Evolutionary conservation across 1,140 invertebrate species (phyloP), one percentile per base, ranked within the genome.

Genomic region (Ceratosolen solmsi): DNA sequence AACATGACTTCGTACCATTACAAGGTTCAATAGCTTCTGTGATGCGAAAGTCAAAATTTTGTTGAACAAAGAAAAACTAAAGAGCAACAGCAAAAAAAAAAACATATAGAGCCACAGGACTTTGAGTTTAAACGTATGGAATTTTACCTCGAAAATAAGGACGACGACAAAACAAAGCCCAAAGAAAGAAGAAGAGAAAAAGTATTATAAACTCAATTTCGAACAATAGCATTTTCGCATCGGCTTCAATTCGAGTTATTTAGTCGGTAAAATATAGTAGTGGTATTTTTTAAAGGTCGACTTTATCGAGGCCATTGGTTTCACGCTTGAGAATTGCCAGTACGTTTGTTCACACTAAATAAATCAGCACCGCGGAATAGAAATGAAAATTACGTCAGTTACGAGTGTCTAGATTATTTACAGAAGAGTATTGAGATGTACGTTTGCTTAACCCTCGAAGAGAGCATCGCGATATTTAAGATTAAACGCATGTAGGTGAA

Each of bases 301-400:
- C 0, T 68, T 7, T 38, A 68, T 68, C 33, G 33, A 68, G 63
- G 36, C 33, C 33, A 68, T 38, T 22, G 20, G 30, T 63, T 27
- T 60, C 13, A 20, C 15, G 17, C 33, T 36, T 20, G 33, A 65
- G 63, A 65, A 36, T 17, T 22, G 8, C 33, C 15, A 5, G 27
- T 13, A 38, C 15, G 33, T 38, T n/a, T 38, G 36, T 38, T 68
- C 5, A n/a, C 36, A n/a, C 4, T 0, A 68, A 68, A 68, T 68
- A 68, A 68, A 38, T 68, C 63, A 38, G 22, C 33, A 1, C 9
- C 9, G 46, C 46, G 46, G 15, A 63, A 33, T 33, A 27, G 9
- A 70, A n/a, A 7, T 22, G 36, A 41, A 58, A 74, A 74, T 74
- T 74, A 33, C 51, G 33, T 74, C 51, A 74, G 33, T n/a, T 41